Base-by-base conservation (phyloP, 2,797 vertebrate genomes). In the Tachyglossus aculeatus region DNA sequence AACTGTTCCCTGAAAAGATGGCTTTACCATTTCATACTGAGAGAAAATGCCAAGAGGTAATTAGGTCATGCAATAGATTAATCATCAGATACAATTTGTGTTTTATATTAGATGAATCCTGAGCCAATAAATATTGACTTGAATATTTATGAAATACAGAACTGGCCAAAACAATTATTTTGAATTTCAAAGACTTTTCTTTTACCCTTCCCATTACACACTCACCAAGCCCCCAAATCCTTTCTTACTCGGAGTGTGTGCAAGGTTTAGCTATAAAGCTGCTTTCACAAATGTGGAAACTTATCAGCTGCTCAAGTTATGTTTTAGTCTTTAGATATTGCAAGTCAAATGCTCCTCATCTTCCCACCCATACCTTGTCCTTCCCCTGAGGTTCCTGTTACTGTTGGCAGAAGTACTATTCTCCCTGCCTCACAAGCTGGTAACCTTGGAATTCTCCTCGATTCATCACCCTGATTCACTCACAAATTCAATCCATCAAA, bases 141-240 rank as follows among this genome's bases (percentile, higher is more conserved):
- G 68, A 72, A 76, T 76, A 84, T 74, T 75, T 76, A 74, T 71
- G 55, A 71, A 80, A 78, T n/a, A 63, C 68, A 29, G 45, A 51
- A 66, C 40, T 71, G 52, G 58, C 52, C 41, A 50, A 75, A 73
- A 33, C 31, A 71, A 66, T 80, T 18, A 75, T 68, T 82, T 67
- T 71, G 36, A 71, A 68, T 59, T 66, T n/a, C 18, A 34, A 66
- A 67, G 74, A 68, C 54, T 59, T 33, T 38, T 14, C 10, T 37
- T 45, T 70, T 67, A 47, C 34, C 40, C 9, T 67, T 52, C 34
- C 40, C 9, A 61, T 33, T 62, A 67, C 72, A 51, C 67, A 27
- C 53, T 63, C 14, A 52, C 8, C 5, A 6, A 24, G 31, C 60
- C 70, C 74, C 67, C 65, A 82, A 77, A 75, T 64, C 37, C 59